Evolutionary conservation across 1,140 invertebrate species (phyloP), one percentile per base, ranked within the genome.

Genomic region (Antheraea pernyi): DNA sequence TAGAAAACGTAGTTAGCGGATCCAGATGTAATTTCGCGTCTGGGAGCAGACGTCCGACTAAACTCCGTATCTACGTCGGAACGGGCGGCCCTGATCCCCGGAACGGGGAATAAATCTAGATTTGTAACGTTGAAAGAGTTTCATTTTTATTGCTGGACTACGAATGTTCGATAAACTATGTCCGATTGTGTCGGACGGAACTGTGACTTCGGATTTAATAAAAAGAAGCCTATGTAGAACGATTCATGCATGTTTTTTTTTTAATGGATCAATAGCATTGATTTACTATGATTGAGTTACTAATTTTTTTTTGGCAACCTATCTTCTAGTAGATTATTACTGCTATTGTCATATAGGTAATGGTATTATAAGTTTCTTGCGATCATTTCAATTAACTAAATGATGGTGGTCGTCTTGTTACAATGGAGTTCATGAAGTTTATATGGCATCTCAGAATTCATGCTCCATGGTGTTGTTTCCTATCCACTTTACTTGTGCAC

Each of bases 91-190:
- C 39, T 16, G 36, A 19, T 65, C 62, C 37, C 62, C 39, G 13
- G 63, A 18, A 30, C 18, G 36, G 63, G 18, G 39, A 65, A 65
- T 65, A 65, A 65, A 65, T 65, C 63, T 65, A 74, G 72, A 77
- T 74, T 77, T 77, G 70, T 76, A 69, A 66, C 67, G 68, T 69
- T 74, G 72, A 69, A 70, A 75, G 59, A 58, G 65, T 71, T 65
- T 65, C 69, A 65, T 72, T 74, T 72, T 70, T 70, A 70, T 66
- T 65, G 46, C 46, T 13, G 7, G 46, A 48, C 46, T 48, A 48
- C 46, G 46, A 48, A 48, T 48, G 46, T 48, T 48, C 46, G 46
- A 48, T 48, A 48, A 48, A 48, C 46, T 48, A 13, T 11, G 46
- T 48, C 46, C 13, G 46, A 48, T 48, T 48, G 46, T 48, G 46